phyloP scores from a whole-genome alignment of 2,888 invertebrate genomes.

The Habroteleia sp. region DNA sequence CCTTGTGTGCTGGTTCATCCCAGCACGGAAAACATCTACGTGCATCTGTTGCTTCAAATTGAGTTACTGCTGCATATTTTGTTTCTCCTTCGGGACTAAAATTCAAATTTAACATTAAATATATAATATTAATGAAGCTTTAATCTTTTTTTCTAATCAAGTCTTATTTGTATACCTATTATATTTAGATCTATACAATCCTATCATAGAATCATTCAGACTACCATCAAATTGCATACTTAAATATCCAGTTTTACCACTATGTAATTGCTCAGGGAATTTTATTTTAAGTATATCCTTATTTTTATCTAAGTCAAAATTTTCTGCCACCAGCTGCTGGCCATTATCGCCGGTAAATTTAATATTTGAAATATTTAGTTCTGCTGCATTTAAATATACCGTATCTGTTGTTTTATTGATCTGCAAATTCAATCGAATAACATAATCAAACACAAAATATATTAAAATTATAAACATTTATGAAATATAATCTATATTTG shows the following conservation, averaged over 20 bases:
- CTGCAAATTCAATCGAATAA: no score
- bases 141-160: no score
- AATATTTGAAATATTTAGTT: conserved; percentile 87
- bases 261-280: conserved; percentile 85
- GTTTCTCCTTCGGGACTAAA: conserved; percentile 87
- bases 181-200: conserved; percentile 96
- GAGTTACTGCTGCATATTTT: conserved; percentile 93
- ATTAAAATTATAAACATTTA: no score
- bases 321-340: conserved; percentile 75
- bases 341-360: conserved; percentile 82
- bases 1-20: conserved; percentile 98
- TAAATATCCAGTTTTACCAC: conserved; percentile 83
- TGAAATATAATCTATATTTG: no score
- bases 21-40: conserved; percentile 97
- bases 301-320: conserved; percentile 80
- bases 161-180: conserved; percentile 75
- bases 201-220: conserved; percentile 96
- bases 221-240: conserved; percentile 90
- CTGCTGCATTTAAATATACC: conserved; percentile 89
- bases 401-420: conserved; percentile 85
- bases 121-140: no score
- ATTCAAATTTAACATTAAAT: no score
- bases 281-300: conserved; percentile 87
- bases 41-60: conserved; percentile 95
- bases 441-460: no score